Evolutionary conservation across 2,113 vertebrate genomes (phyloP).

Genomic region (Heptranchias perlo): DNA sequence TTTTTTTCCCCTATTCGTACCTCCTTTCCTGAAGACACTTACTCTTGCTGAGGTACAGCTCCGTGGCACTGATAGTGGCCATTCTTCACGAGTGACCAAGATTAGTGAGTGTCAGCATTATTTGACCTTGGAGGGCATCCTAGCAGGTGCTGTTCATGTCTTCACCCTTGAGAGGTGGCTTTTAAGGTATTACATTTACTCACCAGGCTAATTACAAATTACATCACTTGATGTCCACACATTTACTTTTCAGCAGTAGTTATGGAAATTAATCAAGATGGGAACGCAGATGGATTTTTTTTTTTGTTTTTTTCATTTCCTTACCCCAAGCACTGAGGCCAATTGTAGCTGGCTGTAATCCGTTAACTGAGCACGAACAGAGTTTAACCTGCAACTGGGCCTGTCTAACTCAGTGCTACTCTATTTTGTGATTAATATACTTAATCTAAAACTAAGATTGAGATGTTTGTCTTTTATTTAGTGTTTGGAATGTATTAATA

Average conservation of each 20-base stretch:
- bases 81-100: neutral
- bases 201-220: neutral
- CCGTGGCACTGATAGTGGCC: neutral
- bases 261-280: neutral
- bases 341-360: neutral
- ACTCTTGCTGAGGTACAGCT: neutral
- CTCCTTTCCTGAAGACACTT: neutral
- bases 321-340: neutral
- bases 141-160: neutral
- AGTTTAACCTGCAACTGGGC: neutral
- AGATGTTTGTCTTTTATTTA: neutral
- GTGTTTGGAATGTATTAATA: neutral
- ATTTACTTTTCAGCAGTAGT: neutral
- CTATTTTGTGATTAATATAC: neutral
- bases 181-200: neutral
- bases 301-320: neutral
- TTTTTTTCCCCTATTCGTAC: neutral
- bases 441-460: neutral
- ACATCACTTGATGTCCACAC: neutral
- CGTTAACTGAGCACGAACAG: neutral
- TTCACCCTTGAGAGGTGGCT: neutral
- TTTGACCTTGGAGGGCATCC: neutral
- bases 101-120: neutral
- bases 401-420: neutral
- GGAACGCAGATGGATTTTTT: neutral